Evolutionary conservation across 2,888 invertebrate species (phyloP).

Genomic region (Lycophotia porphyrea): DNA sequence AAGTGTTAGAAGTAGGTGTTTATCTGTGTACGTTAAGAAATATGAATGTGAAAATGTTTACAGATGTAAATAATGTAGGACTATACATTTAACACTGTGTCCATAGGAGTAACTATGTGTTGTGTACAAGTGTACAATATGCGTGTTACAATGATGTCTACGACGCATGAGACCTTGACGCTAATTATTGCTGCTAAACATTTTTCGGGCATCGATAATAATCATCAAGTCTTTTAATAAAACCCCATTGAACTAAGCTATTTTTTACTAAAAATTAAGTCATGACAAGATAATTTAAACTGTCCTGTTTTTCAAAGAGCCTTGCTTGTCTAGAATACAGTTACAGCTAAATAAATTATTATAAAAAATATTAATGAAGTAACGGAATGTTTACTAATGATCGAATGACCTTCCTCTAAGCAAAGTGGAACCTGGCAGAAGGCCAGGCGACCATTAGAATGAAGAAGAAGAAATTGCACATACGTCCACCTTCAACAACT

Average conservation of each 20-base stretch:
- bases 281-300: slow-evolving; percentile 32
- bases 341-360: slow-evolving; percentile 9
- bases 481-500: slow-evolving; percentile 6
- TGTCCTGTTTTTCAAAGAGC: slow-evolving; percentile 17
- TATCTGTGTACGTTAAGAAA: slow-evolving; percentile 56
- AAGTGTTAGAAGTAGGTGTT: slow-evolving; percentile 56
- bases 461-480: slow-evolving; percentile 28
- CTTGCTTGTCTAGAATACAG: slow-evolving; percentile 10
- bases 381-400: slow-evolving; percentile 40
- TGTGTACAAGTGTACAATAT: slow-evolving; percentile 23
- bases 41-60: slow-evolving; percentile 64
- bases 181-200: slow-evolving; percentile 53
- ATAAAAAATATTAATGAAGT: slow-evolving; percentile 17
- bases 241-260: slow-evolving; percentile 33
- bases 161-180: slow-evolving; percentile 50
- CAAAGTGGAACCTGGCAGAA: slow-evolving; percentile 46
- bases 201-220: slow-evolving; percentile 53
- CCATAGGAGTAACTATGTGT: slow-evolving; percentile 10
- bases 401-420: slow-evolving; percentile 39
- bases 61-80: slow-evolving; percentile 58
- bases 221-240: slow-evolving; percentile 42
- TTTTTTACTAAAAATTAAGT: slow-evolving; percentile 27
- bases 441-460: slow-evolving; percentile 36
- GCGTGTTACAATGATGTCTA: slow-evolving; percentile 37
- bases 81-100: slow-evolving; percentile 48